Evolutionary conservation across 2,797 vertebrate genomes (phyloP).

Genomic region (Acanthurus leucopareius): DNA sequence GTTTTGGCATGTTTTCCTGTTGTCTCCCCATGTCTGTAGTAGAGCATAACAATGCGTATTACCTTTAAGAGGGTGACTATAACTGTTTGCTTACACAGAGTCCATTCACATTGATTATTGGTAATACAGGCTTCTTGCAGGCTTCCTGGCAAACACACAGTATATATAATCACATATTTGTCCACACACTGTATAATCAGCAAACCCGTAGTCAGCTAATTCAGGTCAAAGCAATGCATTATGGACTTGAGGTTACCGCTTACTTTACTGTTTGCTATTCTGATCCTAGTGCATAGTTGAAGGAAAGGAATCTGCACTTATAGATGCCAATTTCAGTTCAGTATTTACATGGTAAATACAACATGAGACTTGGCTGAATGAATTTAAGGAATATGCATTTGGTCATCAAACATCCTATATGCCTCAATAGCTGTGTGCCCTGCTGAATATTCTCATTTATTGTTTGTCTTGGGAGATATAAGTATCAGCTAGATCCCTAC

Average conservation of each 20-base stretch:
- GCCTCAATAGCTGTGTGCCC: background rate
- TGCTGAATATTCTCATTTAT: slow-evolving; percentile 12
- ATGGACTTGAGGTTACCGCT: too few relatives aligned
- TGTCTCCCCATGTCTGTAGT: background rate
- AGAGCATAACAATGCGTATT: background rate
- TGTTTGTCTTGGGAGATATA: slow-evolving; percentile 1
- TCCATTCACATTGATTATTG: background rate
- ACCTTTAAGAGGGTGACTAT: background rate
- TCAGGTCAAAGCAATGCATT: background rate
- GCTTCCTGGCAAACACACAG: background rate
- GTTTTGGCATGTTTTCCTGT: background rate
- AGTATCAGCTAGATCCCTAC: background rate
- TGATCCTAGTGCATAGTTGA: background rate
- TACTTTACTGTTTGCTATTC: background rate
- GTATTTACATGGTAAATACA: slow-evolving; percentile 9
- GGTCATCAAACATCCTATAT: background rate
- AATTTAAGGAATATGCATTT: slow-evolving; percentile 7
- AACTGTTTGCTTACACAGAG: background rate
- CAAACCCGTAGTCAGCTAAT: background rate
- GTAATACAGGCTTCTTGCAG: background rate
- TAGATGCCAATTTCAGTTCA: slow-evolving; percentile 1
- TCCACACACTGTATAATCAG: background rate
- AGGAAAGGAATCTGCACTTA: background rate
- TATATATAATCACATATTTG: background rate
- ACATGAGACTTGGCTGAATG: slow-evolving; percentile 15